Percentiles rank a stretch among this genome's conserved stretches.
Conservation (phyloP, 2,113 vertebrate genomes). For the Anhinga anhinga region DNA sequence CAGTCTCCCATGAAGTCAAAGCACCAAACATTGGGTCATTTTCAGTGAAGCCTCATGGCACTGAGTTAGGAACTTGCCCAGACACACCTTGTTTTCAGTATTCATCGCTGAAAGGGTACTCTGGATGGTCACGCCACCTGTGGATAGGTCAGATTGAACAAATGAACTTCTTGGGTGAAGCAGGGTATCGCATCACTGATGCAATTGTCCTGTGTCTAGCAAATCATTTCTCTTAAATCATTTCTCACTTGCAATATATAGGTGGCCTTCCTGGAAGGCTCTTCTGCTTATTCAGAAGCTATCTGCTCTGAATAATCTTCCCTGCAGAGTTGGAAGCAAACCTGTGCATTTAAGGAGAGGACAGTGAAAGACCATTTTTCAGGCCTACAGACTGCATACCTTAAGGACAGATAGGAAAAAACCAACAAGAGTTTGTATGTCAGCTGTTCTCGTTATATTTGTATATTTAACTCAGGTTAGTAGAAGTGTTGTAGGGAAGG, state of each 20-base stretch:
- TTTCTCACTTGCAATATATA: not conserved
- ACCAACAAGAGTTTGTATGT: not conserved
- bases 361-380: not conserved
- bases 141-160: slow-evolving; percentile 27
- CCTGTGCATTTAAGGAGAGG: not conserved
- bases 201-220: not conserved
- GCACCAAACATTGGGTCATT: not conserved
- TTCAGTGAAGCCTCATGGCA: not conserved
- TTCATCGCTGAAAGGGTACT: slow-evolving; percentile 91
- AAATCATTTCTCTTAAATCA: not conserved
- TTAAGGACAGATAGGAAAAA: not conserved
- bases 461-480: not conserved
- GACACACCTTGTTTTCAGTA: slow-evolving; percentile 70
- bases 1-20: not conserved
- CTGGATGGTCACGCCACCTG: slow-evolving; percentile 92
- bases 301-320: not conserved
- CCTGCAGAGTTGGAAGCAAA: not conserved
- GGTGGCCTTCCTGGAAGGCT: not conserved
- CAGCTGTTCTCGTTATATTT: not conserved
- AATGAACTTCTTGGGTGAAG: not conserved
- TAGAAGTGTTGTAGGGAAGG: not conserved
- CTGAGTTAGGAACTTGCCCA: not conserved
- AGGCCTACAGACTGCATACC: not conserved
- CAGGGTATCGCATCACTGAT: not conserved
- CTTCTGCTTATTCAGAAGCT: not conserved